phyloP scores from a whole-genome alignment of 2,888 invertebrate genomes.

The Anagyrus pseudococci region DNA sequence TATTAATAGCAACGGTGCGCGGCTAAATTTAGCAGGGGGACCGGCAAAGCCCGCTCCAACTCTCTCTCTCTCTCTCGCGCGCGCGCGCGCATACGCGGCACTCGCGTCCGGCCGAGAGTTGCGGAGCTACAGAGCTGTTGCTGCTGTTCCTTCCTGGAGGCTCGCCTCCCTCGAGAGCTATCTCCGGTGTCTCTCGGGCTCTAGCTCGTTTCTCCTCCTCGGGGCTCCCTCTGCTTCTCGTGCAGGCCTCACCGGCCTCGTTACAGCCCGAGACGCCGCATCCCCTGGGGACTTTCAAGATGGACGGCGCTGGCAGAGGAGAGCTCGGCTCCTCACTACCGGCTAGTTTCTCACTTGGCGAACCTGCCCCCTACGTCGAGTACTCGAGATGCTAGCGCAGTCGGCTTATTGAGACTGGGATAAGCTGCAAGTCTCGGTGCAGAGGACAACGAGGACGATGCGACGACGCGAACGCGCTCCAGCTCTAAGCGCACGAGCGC shows the following conservation, averaged over 20 bases:
- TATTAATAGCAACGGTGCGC: constrained; percentile 11
- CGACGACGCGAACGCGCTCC: neutral
- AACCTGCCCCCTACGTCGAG: too few relatives aligned
- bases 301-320: neutral
- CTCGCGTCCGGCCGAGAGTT: too few relatives aligned
- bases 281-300: too few relatives aligned
- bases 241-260: neutral
- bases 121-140: too few relatives aligned
- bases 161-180: too few relatives aligned
- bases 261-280: too few relatives aligned
- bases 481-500: neutral
- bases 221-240: neutral
- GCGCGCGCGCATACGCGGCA: too few relatives aligned
- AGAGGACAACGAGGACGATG: neutral
- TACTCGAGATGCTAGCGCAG: too few relatives aligned
- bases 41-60: neutral
- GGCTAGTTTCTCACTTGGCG: neutral
- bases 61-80: too few relatives aligned
- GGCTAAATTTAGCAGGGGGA: constrained; percentile 31
- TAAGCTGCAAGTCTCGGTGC: too few relatives aligned
- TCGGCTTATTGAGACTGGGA: too few relatives aligned
- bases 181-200: neutral
- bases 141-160: too few relatives aligned
- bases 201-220: neutral
- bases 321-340: neutral